Evolutionary conservation across 92 coral and sea anemone genomes (phyloP).

Genomic region (Actinernus sp.): DNA sequence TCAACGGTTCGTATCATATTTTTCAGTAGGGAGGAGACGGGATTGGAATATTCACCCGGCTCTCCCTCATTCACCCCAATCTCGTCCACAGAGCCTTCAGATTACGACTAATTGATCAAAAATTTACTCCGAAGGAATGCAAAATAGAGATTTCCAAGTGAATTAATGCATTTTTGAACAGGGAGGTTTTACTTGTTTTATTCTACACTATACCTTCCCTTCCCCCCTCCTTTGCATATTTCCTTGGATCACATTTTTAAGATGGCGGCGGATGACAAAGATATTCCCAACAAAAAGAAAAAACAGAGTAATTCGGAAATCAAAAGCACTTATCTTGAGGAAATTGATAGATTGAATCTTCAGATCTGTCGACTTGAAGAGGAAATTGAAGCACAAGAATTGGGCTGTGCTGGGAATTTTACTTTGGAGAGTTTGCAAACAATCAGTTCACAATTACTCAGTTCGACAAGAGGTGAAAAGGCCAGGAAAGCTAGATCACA

Average conservation of each 20-base stretch:
- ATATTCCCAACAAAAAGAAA: slow-evolving; percentile 29
- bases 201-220: background rate
- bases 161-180: too few relatives aligned
- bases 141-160: too few relatives aligned
- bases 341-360: slow-evolving; percentile 59
- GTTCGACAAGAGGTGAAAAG: background rate
- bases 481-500: slow-evolving; percentile 9
- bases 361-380: slow-evolving; percentile 72
- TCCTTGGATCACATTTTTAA: background rate
- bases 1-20: background rate
- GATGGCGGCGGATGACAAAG: slow-evolving; percentile 60
- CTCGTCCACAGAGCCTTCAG: too few relatives aligned
- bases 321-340: slow-evolving; percentile 54
- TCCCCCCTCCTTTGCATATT: background rate
- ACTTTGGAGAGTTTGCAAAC: slow-evolving; percentile 36
- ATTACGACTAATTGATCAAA: too few relatives aligned
- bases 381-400: slow-evolving; percentile 57
- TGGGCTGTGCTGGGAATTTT: slow-evolving; percentile 27
- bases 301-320: slow-evolving; percentile 25
- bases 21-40: background rate
- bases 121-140: background rate
- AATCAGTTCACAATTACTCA: slow-evolving; percentile 31
- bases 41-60: too few relatives aligned
- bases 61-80: too few relatives aligned
- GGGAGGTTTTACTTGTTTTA: too few relatives aligned